A percentile compares a stretch with the other conserved stretches of the same genome.
These are phyloP conservation scores for Xestobium rufovillosum DNA, from an alignment of 2,888 invertebrate genomes.

Conservation along the genomic window DNA sequence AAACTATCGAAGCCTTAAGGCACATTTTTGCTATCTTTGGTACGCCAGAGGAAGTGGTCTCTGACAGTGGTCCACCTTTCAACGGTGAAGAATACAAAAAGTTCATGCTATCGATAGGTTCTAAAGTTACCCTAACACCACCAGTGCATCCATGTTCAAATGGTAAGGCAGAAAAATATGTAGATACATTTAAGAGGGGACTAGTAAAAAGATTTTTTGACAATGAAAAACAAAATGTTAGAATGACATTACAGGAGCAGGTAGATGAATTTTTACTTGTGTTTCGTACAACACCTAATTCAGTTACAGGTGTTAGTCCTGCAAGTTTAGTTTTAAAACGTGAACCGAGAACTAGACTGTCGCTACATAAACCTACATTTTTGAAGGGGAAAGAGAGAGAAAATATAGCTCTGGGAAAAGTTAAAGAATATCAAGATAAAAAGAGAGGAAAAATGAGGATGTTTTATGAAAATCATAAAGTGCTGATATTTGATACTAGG, in stretches of 20 bases:
- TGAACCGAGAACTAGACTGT: slow-evolving; percentile 5
- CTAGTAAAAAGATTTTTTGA: slow-evolving; percentile 5
- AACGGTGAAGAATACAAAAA: slow-evolving; percentile 13
- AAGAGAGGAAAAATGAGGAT: slow-evolving; percentile 4
- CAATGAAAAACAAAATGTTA: no score
- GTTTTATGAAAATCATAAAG: slow-evolving; percentile 4
- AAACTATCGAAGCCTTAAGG: no score
- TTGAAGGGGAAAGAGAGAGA: neutral
- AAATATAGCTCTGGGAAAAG: no score
- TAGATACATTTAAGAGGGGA: no score
- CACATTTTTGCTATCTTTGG: slow-evolving; percentile 12
- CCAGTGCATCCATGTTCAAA: slow-evolving; percentile 17
- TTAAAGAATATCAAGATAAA: no score
- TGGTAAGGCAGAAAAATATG: slow-evolving; percentile 12
- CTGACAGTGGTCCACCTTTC: slow-evolving; percentile 19
- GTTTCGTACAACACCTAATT: slow-evolving; percentile 5
- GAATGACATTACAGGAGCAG: no score
- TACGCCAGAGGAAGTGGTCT: slow-evolving; percentile 15
- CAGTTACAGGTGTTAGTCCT: slow-evolving; percentile 4
- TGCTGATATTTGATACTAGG: no score
- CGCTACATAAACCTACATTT: slow-evolving; percentile 1
- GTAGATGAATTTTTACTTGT: no score
- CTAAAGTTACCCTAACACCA: slow-evolving; percentile 11
- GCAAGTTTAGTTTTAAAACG: slow-evolving; percentile 6
- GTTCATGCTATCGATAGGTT: slow-evolving; percentile 12